phyloP scores from a whole-genome alignment of 2,888 invertebrate genomes.

The Spodoptera picta region DNA sequence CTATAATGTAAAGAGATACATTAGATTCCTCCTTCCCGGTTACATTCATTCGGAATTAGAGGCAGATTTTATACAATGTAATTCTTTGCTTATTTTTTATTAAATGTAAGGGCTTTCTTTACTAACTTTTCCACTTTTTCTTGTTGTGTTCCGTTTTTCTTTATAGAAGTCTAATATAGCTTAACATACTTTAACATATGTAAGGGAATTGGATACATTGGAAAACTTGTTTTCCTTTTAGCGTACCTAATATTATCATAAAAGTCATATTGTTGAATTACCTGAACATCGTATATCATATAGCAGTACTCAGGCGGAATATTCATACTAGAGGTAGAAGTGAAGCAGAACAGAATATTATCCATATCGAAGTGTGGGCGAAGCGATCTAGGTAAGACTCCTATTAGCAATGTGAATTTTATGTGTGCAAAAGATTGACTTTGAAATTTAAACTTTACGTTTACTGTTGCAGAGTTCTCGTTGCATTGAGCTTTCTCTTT shows the following conservation, averaged over 20 bases:
- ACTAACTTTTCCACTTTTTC: slow-evolving; percentile 9
- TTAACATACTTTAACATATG: slow-evolving; percentile 4
- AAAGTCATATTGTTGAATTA: slow-evolving; percentile 23
- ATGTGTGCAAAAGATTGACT: slow-evolving; percentile 1
- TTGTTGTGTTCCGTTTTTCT: slow-evolving; percentile 11
- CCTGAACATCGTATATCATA: slow-evolving; percentile 21
- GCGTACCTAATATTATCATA: slow-evolving; percentile 2
- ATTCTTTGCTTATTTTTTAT: slow-evolving; percentile 25
- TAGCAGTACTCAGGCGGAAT: slow-evolving; percentile 20
- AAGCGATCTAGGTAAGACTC: slow-evolving; percentile 38
- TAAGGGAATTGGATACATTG: slow-evolving; percentile 21
- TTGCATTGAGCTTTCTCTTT: not conserved
- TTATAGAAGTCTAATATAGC: slow-evolving; percentile 8
- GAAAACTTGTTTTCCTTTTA: slow-evolving; percentile 17
- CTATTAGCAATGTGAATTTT: slow-evolving; percentile 43
- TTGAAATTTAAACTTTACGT: slow-evolving; percentile 22
- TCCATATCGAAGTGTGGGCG: slow-evolving; percentile 27
- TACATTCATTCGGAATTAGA: slow-evolving; percentile 34
- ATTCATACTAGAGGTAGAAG: slow-evolving; percentile 29
- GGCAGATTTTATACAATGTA: slow-evolving; percentile 16
- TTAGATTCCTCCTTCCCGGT: slow-evolving; percentile 60
- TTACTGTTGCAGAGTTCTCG: slow-evolving; percentile 1
- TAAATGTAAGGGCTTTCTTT: slow-evolving; percentile 10
- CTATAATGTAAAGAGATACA: slow-evolving; percentile 60
- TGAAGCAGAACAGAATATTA: slow-evolving; percentile 39